Evolutionary conservation across 2,113 vertebrate genomes (phyloP), one percentile per base, ranked within the genome.

Genomic region (Oriolus oriolus): DNA sequence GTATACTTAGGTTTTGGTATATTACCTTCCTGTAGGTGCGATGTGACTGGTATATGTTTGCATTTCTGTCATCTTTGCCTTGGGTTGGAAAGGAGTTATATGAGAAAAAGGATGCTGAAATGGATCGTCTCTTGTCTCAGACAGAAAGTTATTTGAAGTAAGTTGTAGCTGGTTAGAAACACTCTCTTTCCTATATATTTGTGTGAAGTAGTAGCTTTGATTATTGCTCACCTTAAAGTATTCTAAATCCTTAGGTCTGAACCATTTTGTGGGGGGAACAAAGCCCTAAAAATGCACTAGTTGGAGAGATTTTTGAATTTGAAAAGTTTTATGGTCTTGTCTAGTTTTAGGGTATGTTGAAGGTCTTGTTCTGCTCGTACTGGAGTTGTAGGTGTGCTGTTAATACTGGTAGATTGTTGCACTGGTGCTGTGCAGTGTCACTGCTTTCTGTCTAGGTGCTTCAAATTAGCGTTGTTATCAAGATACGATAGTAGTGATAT

Each of bases 61-160:
- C 99, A 1, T 99, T 99, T 94, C 97, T 99, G 64, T 99, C 99
- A 7, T 99, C 99, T 81, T 97, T 99, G 91, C 99, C 99, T 68
- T 99, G 99, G 99, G 99, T 99, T 75, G 99, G 99, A 16, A 99
- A 99, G 95, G 99, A 99, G 83, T 97, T 99, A 7, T 99, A 99
- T 33, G 99, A 99, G 96, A 99, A 99, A 97, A 99, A 99, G 96
- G 99, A 99, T 42, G 99, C 99, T 30, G 99, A 99, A 87, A 99
- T 99, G 98, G 99, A 99, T 85, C 98, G 99, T 12, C 98, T 99
- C 26, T 98, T 99, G 77, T 98, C 98, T 95, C 99, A 98, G 96
- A 98, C 99, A 27, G 99, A 99, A 97, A 99, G 97, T 92, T 99
- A 99, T 93, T 97, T 99, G 64, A 99, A 99, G 99, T 99, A 98